Base-by-base conservation (phyloP, 2,888 invertebrate species). In the Agrochola lota region DNA sequence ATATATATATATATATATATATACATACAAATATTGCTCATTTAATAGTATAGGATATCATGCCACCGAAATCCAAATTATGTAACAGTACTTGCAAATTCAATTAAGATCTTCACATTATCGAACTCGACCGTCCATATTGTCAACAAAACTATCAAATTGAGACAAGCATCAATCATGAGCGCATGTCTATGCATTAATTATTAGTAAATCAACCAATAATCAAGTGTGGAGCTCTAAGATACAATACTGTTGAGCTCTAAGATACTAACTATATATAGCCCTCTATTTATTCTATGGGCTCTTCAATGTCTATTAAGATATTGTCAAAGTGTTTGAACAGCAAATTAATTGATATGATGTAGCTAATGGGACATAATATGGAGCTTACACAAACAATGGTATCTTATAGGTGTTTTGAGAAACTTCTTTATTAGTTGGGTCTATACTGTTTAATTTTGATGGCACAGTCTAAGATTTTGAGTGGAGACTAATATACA, bases 281-380 rank as follows among this genome's bases (percentile, higher is more conserved):
- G 0, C 17, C 2, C n/a, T 59, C 26, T n/a, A 35, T 67, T 43
- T 17, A 26, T 30, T 26, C 62, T 20, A 62, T 12, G 59, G 49
- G 46, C 73, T 64, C 85, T 77, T 69, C 71, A 77, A 40, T 35
- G 7, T 73, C 85, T 75, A 74, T 76, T 84, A 84, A 26, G 71
- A 68, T 77, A 85, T 81, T 60, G 30, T 43, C 46, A n/a, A 71
- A 6, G 57, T 87, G 74, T 85, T 78, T 84, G 78, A 64, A 46
- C 69, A 71, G 40, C 6, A 78, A 84, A 84, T 81, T 64, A 77
- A 85, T 85, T 75, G 63, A 71, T 76, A 66, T 69, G 71, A 64
- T 46, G 15, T 49, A 35, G 52, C 15, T 67, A 80, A 68, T 83
- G 59, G 71, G 5, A 63, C 11, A 68, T 71, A 35, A 59, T n/a